Evolutionary conservation across 2,888 invertebrate species (phyloP).

Genomic region (Scaptomyza parva): DNA sequence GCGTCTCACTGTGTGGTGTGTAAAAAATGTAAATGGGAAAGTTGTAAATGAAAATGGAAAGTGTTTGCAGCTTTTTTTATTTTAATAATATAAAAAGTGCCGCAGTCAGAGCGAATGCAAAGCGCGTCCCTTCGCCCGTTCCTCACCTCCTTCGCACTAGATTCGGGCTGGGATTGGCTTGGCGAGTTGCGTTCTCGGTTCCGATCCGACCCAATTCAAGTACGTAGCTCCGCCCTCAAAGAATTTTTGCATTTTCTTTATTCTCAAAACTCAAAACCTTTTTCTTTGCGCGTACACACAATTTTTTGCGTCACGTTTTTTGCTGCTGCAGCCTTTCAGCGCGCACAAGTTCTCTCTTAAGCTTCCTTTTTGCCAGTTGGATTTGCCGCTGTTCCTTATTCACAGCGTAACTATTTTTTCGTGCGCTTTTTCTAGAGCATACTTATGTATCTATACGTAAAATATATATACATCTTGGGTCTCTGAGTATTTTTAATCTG

Average conservation of each 20-base stretch:
- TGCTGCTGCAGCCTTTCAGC: constrained; percentile 22
- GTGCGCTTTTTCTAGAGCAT: constrained; percentile 34
- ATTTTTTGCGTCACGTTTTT: constrained; percentile 52
- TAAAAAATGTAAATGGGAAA: constrained; percentile 36
- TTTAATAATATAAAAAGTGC: constrained; percentile 35
- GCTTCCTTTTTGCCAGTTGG: constrained; percentile 39
- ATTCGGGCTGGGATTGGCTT: constrained; percentile 65
- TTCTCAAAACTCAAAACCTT: constrained; percentile 45
- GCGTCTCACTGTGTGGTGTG: constrained; percentile 5
- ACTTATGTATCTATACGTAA: not conserved
- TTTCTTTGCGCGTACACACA: constrained; percentile 47
- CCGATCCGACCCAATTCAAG: constrained; percentile 15
- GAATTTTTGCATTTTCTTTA: constrained; percentile 47
- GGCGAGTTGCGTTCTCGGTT: constrained; percentile 23
- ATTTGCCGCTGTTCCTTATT: constrained; percentile 47
- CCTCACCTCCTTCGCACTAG: not conserved
- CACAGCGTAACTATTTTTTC: constrained; percentile 50
- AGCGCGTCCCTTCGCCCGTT: constrained; percentile 16
- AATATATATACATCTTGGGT: not conserved
- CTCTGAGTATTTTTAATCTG: constrained; percentile 7
- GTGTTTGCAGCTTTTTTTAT: constrained; percentile 27
- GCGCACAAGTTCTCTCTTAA: constrained; percentile 41
- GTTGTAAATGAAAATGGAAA: constrained; percentile 41
- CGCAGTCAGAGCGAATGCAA: constrained; percentile 38
- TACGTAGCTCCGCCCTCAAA: constrained; percentile 69